A percentile compares a stretch with the other conserved stretches of the same genome.
These are phyloP conservation scores for Sturmia bella DNA, from an alignment of 2,888 invertebrate genomes.

Conservation along the genomic window DNA sequence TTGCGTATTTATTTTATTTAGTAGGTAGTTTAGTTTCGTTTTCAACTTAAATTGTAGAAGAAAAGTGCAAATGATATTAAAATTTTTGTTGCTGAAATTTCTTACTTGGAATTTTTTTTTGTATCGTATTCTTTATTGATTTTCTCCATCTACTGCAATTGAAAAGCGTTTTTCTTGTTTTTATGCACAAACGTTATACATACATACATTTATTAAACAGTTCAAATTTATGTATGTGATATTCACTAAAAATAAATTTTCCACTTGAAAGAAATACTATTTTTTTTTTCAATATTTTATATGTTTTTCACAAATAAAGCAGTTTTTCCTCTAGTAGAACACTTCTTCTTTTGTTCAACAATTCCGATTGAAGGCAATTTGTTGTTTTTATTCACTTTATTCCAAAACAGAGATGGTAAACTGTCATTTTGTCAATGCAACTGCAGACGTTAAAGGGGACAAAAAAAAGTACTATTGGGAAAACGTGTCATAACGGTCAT, in stretches of 20 bases:
- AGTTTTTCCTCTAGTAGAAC: conserved; percentile 23
- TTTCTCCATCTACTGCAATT: conserved; percentile 56
- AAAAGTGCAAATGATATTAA: conserved; percentile 25
- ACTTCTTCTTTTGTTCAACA: conserved; percentile 57
- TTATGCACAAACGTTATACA: conserved; percentile 18
- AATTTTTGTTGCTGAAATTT: conserved; percentile 20
- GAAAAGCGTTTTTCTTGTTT: conserved; percentile 16
- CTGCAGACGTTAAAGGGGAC: neutral
- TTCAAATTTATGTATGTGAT: neutral
- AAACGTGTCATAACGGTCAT: neutral
- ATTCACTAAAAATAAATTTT: conserved; percentile 17
- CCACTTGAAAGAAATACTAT: conserved; percentile 33
- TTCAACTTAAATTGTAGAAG: neutral
- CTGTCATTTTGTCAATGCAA: conserved; percentile 6
- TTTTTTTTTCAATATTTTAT: conserved; percentile 22
- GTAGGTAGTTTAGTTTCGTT: neutral
- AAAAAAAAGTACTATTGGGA: neutral
- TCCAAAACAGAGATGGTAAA: conserved; percentile 52
- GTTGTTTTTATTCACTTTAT: conserved; percentile 47
- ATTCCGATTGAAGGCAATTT: conserved; percentile 45
- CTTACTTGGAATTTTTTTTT: conserved; percentile 43
- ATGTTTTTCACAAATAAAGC: conserved; percentile 30
- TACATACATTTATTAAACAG: neutral
- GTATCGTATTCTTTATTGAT: conserved; percentile 64
- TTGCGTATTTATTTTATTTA: conserved; percentile 5